Percentiles rank a stretch among this genome's conserved stretches.
Evolutionary conservation across 1,140 invertebrate species (phyloP).

Genomic region (Apis cerana): DNA sequence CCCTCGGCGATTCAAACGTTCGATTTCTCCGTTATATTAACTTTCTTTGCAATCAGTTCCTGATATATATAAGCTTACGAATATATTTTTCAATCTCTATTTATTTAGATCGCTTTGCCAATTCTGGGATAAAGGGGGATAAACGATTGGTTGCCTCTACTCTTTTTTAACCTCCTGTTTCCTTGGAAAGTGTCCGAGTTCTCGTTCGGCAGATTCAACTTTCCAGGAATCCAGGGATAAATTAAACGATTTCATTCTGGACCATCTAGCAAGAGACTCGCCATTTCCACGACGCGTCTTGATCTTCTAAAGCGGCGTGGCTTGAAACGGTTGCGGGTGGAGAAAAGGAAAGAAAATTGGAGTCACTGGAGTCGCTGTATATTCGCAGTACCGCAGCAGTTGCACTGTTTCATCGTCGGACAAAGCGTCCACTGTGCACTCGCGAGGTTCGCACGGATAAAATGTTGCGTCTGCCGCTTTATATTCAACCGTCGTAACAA

Average conservation of each 20-base stretch:
- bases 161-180: not conserved
- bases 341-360: not conserved
- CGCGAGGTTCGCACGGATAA: conserved; percentile 11
- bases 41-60: not conserved
- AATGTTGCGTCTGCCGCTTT: conserved; percentile 29
- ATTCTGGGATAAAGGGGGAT: not conserved
- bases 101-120: not conserved
- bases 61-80: not conserved
- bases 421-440: conserved; percentile 27
- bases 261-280: conserved; percentile 6
- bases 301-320: not conserved
- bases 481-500: conserved; percentile 22
- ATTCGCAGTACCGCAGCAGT: not conserved
- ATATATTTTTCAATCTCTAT: not conserved
- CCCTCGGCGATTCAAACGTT: not conserved
- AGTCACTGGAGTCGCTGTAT: not conserved
- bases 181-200: conserved; percentile 24
- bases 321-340: not conserved
- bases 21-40: not conserved
- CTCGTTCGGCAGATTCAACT: not conserved
- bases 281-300: not conserved
- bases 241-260: conserved; percentile 15
- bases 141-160: not conserved
- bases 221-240: not conserved
- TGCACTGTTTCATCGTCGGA: not conserved